These are phyloP conservation scores for Struthio camelus DNA, from an alignment of 2,113 vertebrate genomes.

Conservation along the genomic window DNA sequence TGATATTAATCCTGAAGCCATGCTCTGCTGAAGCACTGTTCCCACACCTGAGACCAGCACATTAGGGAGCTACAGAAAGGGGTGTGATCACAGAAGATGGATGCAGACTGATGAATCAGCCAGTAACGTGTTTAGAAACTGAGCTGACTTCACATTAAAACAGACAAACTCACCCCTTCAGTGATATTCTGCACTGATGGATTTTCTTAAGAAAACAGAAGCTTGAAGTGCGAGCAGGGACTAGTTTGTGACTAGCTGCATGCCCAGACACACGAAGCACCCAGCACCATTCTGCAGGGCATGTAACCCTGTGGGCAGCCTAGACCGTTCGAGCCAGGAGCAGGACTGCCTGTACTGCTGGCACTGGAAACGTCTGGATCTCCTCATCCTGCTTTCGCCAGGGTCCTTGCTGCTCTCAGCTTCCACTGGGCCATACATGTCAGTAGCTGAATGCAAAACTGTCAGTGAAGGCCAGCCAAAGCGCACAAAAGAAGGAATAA, in stretches of 20 bases:
- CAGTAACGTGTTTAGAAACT: not conserved
- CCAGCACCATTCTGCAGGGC: not conserved
- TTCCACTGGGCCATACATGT: rapidly evolving
- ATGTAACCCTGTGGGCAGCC: rapidly evolving
- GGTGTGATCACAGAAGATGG: rapidly evolving
- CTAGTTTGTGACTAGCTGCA: rapidly evolving
- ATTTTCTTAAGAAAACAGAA: not conserved
- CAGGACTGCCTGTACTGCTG: not conserved
- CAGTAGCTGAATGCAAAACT: not conserved
- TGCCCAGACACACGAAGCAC: rapidly evolving
- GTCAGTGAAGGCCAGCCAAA: not conserved
- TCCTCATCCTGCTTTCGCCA: rapidly evolving
- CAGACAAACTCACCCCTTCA: not conserved
- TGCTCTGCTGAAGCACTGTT: not conserved
- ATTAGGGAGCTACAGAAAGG: rapidly evolving
- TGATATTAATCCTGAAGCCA: not conserved
- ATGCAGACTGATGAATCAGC: rapidly evolving
- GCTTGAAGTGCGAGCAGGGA: rapidly evolving
- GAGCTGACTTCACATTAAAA: not conserved
- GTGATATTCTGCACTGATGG: rapidly evolving
- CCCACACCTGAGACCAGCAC: rapidly evolving
- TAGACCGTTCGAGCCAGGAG: rapidly evolving
- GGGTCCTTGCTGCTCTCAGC: not conserved
- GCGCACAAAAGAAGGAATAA: rapidly evolving
- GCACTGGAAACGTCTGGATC: rapidly evolving